Evolutionary conservation across 1,140 invertebrate genomes (phyloP).

Genomic region (Muscidifurax raptorellus): DNA sequence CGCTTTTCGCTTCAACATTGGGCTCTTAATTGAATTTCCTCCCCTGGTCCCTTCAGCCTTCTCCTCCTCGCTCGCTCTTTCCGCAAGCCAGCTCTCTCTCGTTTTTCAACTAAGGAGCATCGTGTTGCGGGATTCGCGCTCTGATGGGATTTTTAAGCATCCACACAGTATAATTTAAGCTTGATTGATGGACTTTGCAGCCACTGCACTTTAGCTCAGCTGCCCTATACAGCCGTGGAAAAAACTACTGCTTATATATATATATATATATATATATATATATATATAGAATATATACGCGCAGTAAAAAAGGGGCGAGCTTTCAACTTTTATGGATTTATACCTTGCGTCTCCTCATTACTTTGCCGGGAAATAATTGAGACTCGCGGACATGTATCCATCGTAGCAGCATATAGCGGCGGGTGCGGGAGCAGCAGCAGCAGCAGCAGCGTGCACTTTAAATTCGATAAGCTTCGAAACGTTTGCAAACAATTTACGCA

Average conservation of each 20-base stretch:
- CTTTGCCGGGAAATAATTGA: slow-evolving; percentile 18
- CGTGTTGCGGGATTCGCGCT: slow-evolving; percentile 32
- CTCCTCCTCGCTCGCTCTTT: slow-evolving; percentile 13
- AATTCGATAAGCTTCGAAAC: slow-evolving; percentile 43
- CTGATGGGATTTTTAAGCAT: slow-evolving; percentile 45
- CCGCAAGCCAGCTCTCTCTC: slow-evolving; percentile 17
- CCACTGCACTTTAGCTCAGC: background rate
- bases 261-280: background rate
- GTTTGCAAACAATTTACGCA: slow-evolving; percentile 44
- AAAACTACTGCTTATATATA: background rate
- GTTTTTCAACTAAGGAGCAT: slow-evolving; percentile 38
- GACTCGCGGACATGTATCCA: slow-evolving; percentile 12
- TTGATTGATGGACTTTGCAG: slow-evolving; percentile 45
- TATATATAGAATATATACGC: too few relatives aligned
- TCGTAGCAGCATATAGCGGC: background rate
- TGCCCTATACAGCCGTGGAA: background rate
- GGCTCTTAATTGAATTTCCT: slow-evolving; percentile 48
- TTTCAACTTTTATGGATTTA: slow-evolving; percentile 20
- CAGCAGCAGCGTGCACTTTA: background rate
- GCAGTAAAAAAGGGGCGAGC: too few relatives aligned
- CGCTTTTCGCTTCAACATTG: slow-evolving; percentile 43
- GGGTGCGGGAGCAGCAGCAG: too few relatives aligned
- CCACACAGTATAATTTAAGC: slow-evolving; percentile 39
- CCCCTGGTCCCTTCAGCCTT: background rate
- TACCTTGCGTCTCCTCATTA: background rate